Percentiles rank a stretch among this genome's conserved stretches.
Conservation (phyloP, 1,140 invertebrate genomes). For the Lerema accius region DNA sequence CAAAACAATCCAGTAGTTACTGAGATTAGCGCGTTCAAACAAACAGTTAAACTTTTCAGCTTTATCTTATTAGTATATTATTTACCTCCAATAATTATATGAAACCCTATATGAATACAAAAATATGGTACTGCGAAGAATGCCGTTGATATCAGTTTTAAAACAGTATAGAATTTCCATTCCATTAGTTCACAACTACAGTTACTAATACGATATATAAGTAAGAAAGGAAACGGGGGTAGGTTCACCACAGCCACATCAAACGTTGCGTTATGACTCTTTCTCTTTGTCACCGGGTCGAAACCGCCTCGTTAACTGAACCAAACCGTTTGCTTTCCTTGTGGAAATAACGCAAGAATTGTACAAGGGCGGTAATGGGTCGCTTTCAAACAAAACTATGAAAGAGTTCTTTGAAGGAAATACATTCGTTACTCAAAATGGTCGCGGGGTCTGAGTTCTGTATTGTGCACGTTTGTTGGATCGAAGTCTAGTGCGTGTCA, state of each 20-base stretch:
- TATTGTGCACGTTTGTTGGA: not conserved
- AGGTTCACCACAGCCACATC: slow-evolving; percentile 40
- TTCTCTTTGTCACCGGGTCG: slow-evolving; percentile 46
- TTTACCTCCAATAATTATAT: no score
- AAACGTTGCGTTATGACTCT: slow-evolving; percentile 47
- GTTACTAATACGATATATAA: slow-evolving; percentile 70
- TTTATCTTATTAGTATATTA: no score
- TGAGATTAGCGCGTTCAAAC: no score
- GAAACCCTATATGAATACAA: no score
- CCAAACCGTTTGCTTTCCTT: slow-evolving; percentile 50
- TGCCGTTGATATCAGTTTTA: no score
- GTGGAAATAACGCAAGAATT: not conserved
- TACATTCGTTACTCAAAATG: slow-evolving; percentile 4
- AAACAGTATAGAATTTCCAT: no score
- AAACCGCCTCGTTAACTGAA: slow-evolving; percentile 55
- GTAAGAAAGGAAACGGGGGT: slow-evolving; percentile 36
- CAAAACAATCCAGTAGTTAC: no score
- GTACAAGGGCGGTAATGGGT: slow-evolving; percentile 8
- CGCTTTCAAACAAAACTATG: slow-evolving; percentile 8
- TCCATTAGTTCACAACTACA: no score
- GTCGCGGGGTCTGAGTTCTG: not conserved
- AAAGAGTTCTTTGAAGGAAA: not conserved
- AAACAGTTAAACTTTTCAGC: no score
- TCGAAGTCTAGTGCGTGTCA: not conserved
- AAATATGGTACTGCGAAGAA: no score